Evolutionary conservation across 2,113 vertebrate species (phyloP).

Genomic region (Recurvirostra avosetta): DNA sequence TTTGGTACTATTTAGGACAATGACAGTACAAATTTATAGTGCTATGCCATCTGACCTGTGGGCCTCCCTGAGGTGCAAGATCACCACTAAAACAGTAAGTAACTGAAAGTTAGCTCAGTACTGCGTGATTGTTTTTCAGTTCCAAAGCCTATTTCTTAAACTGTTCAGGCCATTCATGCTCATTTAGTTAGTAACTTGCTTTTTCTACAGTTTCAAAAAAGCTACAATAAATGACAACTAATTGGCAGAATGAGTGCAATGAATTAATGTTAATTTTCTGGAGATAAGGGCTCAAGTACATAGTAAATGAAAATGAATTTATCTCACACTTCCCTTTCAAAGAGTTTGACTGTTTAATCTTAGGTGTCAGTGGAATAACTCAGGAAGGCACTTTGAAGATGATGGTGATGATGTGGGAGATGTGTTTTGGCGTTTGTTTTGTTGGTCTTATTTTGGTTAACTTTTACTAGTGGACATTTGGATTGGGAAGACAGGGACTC

Average conservation of each 20-base stretch:
- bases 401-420: background rate
- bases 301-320: background rate
- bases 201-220: background rate
- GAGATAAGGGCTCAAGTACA: background rate
- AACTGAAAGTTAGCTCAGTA: background rate
- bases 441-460: background rate
- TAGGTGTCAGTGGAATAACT: background rate
- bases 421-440: background rate
- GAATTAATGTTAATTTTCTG: constrained; percentile 5
- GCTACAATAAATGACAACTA: background rate
- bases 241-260: background rate
- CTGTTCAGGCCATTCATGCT: background rate
- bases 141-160: background rate
- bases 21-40: background rate
- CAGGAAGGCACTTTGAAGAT: background rate
- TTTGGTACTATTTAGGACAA: background rate
- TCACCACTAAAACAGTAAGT: background rate
- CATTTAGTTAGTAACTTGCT: background rate
- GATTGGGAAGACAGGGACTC: background rate
- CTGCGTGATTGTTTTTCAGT: background rate
- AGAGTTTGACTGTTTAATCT: background rate
- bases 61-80: background rate
- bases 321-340: background rate
- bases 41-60: background rate
- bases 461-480: background rate